Evolutionary conservation across 2,797 vertebrate genomes (phyloP).

Genomic region (Fratercula arctica): DNA sequence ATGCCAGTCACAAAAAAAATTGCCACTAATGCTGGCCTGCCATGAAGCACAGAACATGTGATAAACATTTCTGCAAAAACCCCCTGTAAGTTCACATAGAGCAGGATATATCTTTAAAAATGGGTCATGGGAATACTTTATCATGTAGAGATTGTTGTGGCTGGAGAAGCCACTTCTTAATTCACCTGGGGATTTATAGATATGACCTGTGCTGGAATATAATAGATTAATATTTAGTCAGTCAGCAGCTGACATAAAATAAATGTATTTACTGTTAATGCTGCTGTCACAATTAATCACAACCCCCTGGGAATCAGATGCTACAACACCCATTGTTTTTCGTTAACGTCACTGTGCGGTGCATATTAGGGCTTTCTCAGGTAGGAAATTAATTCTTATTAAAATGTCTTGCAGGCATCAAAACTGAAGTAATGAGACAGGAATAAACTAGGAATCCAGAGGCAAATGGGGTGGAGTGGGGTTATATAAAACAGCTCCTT

Average conservation of each 20-base stretch:
- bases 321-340: neutral
- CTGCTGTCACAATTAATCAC: neutral
- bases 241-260: neutral
- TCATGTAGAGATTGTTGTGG: neutral
- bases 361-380: neutral
- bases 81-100: neutral
- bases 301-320: neutral
- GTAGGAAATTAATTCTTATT: neutral
- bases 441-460: neutral
- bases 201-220: neutral
- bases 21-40: neutral
- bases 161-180: neutral
- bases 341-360: neutral
- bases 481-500: neutral
- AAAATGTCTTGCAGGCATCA: neutral
- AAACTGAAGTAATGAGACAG: neutral
- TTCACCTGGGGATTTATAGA: neutral
- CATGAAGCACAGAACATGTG: neutral
- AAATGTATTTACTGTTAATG: neutral
- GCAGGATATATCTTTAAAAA: neutral
- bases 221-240: neutral
- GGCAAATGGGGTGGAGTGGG: neutral
- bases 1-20: neutral
- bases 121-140: neutral
- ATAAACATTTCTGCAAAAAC: neutral